Percentiles rank a stretch among this genome's conserved stretches.
phyloP scores from a whole-genome alignment of 2,113 vertebrate genomes.

The Craseonycteris thonglongyai region DNA sequence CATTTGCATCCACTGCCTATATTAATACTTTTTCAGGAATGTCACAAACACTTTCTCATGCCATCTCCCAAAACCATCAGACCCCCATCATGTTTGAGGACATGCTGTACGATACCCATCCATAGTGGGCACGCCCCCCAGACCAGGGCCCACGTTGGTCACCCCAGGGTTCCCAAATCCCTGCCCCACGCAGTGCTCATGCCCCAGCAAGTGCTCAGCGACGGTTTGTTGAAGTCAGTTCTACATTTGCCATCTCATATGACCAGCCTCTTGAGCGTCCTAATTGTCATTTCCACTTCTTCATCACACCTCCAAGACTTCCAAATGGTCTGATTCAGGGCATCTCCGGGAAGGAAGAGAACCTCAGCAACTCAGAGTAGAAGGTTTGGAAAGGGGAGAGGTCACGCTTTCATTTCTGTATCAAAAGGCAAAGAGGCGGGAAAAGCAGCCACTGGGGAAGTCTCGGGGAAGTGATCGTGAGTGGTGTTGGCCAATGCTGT shows the following conservation, averaged over 20 bases:
- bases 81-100: neutral
- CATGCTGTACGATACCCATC: neutral
- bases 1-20: neutral
- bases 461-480: neutral
- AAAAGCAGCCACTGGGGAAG: neutral
- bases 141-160: neutral
- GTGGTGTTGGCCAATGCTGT: neutral
- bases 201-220: constrained; percentile 32
- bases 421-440: neutral
- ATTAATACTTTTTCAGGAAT: neutral
- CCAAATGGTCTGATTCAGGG: neutral
- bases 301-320: neutral
- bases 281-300: neutral
- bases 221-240: neutral
- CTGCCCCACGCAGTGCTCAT: neutral
- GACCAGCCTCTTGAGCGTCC: neutral
- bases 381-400: neutral
- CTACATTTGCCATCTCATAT: neutral
- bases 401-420: neutral
- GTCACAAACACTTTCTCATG: neutral
- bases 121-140: neutral
- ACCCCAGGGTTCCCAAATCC: neutral
- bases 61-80: neutral
- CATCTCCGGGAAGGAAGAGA: neutral
- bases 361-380: neutral